Conservation (phyloP, 35 echinoderm and acorn worm species). For the Holothuria glaberrima region DNA sequence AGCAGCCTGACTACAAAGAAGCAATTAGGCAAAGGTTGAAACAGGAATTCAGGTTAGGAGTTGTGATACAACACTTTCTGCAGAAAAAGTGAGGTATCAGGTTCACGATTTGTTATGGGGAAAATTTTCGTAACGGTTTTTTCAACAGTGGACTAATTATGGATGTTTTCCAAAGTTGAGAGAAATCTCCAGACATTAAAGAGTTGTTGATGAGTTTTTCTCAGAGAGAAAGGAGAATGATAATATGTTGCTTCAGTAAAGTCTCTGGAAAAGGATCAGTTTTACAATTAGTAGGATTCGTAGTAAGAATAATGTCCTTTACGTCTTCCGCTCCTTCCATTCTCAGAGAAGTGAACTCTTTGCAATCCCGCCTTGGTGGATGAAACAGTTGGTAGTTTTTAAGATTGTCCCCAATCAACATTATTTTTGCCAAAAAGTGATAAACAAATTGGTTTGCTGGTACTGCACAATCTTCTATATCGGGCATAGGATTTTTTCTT, state of each 20-base stretch:
- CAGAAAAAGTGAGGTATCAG: too few relatives aligned
- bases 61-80: too few relatives aligned
- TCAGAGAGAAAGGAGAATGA: not conserved
- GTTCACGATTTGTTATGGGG: too few relatives aligned
- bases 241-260: not conserved
- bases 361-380: not conserved
- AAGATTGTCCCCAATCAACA: not conserved
- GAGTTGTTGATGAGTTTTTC: slow-evolving; percentile 20
- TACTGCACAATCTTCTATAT: too few relatives aligned
- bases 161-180: slow-evolving; percentile 5
- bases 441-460: too few relatives aligned
- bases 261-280: not conserved
- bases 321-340: not conserved
- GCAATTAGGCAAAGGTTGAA: too few relatives aligned
- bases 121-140: too few relatives aligned
- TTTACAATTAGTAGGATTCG: not conserved
- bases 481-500: too few relatives aligned
- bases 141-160: not conserved
- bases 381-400: not conserved
- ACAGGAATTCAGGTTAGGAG: too few relatives aligned
- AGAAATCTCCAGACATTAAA: not conserved
- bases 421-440: too few relatives aligned
- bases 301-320: not conserved
- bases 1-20: too few relatives aligned
- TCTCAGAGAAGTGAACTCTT: not conserved